Base-by-base conservation (phyloP, 1,140 invertebrate genomes). In the Caenorhabditis remanei region DNA sequence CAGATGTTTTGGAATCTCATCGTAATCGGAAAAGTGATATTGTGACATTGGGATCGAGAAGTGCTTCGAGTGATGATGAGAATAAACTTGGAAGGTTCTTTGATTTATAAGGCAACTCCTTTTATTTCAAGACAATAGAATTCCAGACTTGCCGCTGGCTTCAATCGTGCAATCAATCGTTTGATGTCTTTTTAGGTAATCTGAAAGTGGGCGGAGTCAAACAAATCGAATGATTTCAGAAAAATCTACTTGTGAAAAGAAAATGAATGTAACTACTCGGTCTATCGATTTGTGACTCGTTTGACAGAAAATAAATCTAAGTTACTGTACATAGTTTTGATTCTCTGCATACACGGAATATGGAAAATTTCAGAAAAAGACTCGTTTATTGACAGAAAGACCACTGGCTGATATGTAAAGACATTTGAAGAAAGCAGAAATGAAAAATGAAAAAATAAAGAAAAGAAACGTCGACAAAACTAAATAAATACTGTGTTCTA, bases 131-230 rank as follows among this genome's bases (percentile, higher is more conserved):
- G 40, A 71, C 41, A 43, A 32, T 46, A 79, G 46, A 43, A 79
- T 79, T 79, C 46, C 71, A 79, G 71, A 50, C 46, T 79, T 50
- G 71, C 71, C 46, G 71, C 71, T 50, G 71, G 71, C 13, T 50
- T 79, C 71, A 79, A 79, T 50, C 71, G 71, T 1, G 71, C 71
- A 79, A 50, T 79, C 71, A 79, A 53, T 50, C 71, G 71, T 79
- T 50, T 79, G 46, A 79, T 79, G 9, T 50, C 71, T 19, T 79
- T 79, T 13, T 79, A 79, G 71, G 71, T 79, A 7, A 13, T 16
- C 24, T 46, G 3, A 6, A 40, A 71, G 65, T 8, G 19, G 11
- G 14, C 21, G 16, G 50, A 53, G 50, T 11, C 13, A 16, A 53
- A 53, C 50, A 53, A 53, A 14, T 53, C 50, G 50, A 53, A 8